Percentiles rank a stretch among this genome's conserved stretches.
Conservation (phyloP, 2,797 vertebrate genomes). For the Helostoma temminkii region DNA sequence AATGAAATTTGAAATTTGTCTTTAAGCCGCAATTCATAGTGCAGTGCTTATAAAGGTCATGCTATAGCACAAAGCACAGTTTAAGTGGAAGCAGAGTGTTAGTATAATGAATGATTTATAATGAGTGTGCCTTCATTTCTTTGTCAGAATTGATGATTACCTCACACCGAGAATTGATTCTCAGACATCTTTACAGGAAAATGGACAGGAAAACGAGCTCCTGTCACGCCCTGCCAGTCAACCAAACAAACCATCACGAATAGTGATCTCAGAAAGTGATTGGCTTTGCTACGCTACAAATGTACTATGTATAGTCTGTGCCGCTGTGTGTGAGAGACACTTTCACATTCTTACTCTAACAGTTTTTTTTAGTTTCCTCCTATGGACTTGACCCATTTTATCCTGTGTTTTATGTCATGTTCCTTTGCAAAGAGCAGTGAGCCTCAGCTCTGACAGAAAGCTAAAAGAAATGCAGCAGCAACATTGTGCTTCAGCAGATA, state of each 20-base stretch:
- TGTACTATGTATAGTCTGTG: not conserved
- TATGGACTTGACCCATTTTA: constrained; percentile 56
- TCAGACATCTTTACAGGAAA: constrained; percentile 69
- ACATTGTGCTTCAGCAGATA: constrained; percentile 12
- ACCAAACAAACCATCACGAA: constrained; percentile 34
- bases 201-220: constrained; percentile 36
- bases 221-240: constrained; percentile 54
- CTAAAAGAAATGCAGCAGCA: constrained; percentile 12
- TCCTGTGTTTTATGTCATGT: constrained; percentile 27
- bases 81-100: constrained; percentile 47
- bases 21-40: constrained; percentile 30
- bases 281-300: not conserved
- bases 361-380: constrained; percentile 32
- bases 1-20: constrained; percentile 46
- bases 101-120: constrained; percentile 74
- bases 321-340: not conserved
- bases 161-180: constrained; percentile 51
- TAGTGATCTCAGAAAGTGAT: constrained; percentile 29
- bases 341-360: constrained; percentile 19
- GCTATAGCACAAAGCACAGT: constrained; percentile 32
- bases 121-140: constrained; percentile 64
- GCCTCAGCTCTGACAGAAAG: constrained; percentile 17
- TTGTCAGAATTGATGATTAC: constrained; percentile 69
- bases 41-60: constrained; percentile 20
- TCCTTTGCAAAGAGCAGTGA: constrained; percentile 28